Evolutionary conservation across 2,888 invertebrate species (phyloP).

Genomic region (Marronus borbonicus): DNA sequence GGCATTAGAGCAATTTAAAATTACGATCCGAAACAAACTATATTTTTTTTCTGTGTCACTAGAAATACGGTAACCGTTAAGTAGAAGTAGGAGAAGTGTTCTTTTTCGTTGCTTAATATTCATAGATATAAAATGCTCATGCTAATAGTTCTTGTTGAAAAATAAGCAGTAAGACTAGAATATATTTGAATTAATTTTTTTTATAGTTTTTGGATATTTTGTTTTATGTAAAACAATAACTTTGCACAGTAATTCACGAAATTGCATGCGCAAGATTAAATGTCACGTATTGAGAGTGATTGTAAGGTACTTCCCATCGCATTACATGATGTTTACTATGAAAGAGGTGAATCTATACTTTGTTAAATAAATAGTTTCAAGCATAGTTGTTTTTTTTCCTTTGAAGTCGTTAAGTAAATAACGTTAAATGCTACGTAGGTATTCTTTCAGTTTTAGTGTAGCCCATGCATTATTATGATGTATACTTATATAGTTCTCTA

Average conservation of each 20-base stretch:
- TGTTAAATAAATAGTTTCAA: not conserved
- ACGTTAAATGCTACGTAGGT: no score
- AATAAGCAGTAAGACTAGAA: not conserved
- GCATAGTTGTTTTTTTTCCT: not conserved
- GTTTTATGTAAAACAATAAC: not conserved
- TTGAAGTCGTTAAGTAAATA: no score
- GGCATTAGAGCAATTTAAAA: constrained; percentile 40
- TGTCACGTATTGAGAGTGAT: no score
- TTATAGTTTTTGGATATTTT: not conserved
- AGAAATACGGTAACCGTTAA: constrained; percentile 9
- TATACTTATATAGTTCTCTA: not conserved
- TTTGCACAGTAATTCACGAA: not conserved
- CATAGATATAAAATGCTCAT: not conserved
- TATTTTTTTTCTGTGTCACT: not conserved
- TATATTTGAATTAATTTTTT: not conserved
- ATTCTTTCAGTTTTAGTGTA: no score
- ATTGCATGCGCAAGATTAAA: not conserved
- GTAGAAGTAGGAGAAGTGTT: not conserved
- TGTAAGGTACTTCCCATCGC: no score
- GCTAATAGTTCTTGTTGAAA: not conserved
- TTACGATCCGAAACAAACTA: not conserved
- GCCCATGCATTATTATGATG: no score
- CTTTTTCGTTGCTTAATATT: not conserved
- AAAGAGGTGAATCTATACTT: not conserved
- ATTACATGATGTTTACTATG: not conserved